These are phyloP conservation scores for Megalonaias nervosa DNA, from an alignment of 1,140 invertebrate genomes.

Conservation along the genomic window DNA sequence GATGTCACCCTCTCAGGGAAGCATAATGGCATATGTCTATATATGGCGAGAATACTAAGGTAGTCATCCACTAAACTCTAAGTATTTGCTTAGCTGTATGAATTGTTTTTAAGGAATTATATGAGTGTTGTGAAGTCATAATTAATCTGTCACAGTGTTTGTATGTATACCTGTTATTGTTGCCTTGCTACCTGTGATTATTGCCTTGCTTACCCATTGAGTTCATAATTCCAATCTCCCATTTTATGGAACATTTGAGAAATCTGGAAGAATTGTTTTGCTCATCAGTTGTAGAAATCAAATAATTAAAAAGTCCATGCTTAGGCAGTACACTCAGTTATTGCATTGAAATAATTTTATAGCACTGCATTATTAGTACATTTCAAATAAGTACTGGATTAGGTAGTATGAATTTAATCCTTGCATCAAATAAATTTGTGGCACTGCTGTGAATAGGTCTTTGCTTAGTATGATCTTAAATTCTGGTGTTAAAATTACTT, in stretches of 20 bases:
- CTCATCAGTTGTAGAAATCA: background rate
- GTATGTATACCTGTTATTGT: background rate
- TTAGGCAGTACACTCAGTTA: too few relatives aligned
- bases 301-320: too few relatives aligned
- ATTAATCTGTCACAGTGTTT: background rate
- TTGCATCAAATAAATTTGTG: too few relatives aligned
- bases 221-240: background rate
- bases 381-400: too few relatives aligned
- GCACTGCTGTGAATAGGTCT: too few relatives aligned
- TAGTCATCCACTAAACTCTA: conserved; percentile 27
- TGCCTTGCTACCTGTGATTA: too few relatives aligned
- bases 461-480: too few relatives aligned
- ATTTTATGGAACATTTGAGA: too few relatives aligned
- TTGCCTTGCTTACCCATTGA: background rate
- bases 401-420: too few relatives aligned
- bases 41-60: conserved; percentile 87
- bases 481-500: too few relatives aligned
- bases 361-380: too few relatives aligned
- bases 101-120: background rate
- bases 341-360: too few relatives aligned
- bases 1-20: conserved; percentile 85
- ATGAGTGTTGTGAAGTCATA: background rate
- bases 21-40: conserved; percentile 94
- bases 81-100: background rate
- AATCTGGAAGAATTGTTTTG: background rate